Evolutionary conservation across 2,797 vertebrate genomes (phyloP), one percentile per base, ranked within the genome.

Genomic region (Natrix natrix): DNA sequence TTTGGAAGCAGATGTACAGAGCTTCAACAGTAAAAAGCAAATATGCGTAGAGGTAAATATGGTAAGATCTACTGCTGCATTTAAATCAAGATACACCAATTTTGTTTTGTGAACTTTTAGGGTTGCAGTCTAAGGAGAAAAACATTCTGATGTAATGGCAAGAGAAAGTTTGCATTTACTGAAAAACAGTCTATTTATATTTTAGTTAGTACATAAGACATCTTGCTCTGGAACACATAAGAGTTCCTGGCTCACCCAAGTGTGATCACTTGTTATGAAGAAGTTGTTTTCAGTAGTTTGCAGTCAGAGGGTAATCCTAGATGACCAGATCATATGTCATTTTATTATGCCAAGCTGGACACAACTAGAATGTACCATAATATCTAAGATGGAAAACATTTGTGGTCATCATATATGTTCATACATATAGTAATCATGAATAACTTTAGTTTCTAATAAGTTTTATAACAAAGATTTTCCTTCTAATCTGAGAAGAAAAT

Each of bases 371-470:
- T 55, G 32, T n/a, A 92, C 54, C 78, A 43, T 90, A 89, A 86
- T 56, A 93, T 4, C 3, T 91, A 56, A 91, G 69, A 57, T 92
- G 90, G 93, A 43, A 54, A 78, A 26, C 11, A 86, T 1, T 0
- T 54, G 10, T 0, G 52, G 0, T 88, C 89, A 88, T 26, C 8
- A 48, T 0, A 0, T 94, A 26, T 17, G 90, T 87, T 90, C 14
- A 28, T 74, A 8, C 16, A 14, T 0, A 52, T 86, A 22, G 78
- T 78, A 78, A 78, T 37, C 16, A 37, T 78, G 8, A 89, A 89
- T 86, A 14, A 54, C n/a, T 54, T 14, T 11, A 86, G 7, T 13
- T 66, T 28, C 56, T 48, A 37, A 69, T n/a, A 88, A 24, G 2
- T 28, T 93, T 91, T 8, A 60, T 91, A 37, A 55, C 20, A 32